Evolutionary conservation across 1,140 invertebrate genomes (phyloP).

Genomic region (Neodiprion fabricii): DNA sequence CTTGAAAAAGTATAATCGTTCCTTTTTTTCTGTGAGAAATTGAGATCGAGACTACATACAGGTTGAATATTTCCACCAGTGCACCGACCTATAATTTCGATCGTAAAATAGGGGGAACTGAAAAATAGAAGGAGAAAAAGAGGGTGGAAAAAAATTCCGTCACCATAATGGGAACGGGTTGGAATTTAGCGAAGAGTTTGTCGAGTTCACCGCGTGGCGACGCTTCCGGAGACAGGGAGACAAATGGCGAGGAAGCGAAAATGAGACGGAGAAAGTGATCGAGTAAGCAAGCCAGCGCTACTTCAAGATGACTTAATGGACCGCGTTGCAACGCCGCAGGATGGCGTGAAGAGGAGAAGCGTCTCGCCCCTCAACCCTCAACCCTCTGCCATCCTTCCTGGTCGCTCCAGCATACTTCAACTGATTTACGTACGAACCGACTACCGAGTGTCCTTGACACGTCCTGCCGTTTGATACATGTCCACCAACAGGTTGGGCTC

Average conservation of each 20-base stretch:
- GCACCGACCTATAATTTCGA: too few relatives aligned
- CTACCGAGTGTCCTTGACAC: background rate
- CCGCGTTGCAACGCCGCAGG: background rate
- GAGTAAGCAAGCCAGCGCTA: background rate
- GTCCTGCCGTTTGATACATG: slow-evolving; percentile 7
- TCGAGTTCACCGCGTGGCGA: slow-evolving; percentile 1
- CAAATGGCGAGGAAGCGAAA: background rate
- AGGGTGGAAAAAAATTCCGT: too few relatives aligned
- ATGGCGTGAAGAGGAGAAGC: background rate
- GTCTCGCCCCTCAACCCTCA: background rate
- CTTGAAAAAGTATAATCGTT: background rate
- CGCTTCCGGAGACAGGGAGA: background rate
- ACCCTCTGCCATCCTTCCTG: background rate
- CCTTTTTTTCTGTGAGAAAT: too few relatives aligned
- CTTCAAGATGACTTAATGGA: slow-evolving; percentile 7
- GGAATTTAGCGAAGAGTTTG: slow-evolving; percentile 7
- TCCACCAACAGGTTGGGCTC: background rate
- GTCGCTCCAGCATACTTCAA: background rate
- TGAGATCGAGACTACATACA: too few relatives aligned
- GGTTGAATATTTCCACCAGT: too few relatives aligned
- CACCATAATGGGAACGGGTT: too few relatives aligned
- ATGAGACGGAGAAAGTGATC: background rate
- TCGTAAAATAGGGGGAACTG: too few relatives aligned
- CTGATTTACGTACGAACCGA: slow-evolving; percentile 4
- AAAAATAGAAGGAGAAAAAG: too few relatives aligned